These are phyloP conservation scores for Eulemur rubriventer DNA, from an alignment of 2,797 vertebrate species.

Conservation along the genomic window DNA sequence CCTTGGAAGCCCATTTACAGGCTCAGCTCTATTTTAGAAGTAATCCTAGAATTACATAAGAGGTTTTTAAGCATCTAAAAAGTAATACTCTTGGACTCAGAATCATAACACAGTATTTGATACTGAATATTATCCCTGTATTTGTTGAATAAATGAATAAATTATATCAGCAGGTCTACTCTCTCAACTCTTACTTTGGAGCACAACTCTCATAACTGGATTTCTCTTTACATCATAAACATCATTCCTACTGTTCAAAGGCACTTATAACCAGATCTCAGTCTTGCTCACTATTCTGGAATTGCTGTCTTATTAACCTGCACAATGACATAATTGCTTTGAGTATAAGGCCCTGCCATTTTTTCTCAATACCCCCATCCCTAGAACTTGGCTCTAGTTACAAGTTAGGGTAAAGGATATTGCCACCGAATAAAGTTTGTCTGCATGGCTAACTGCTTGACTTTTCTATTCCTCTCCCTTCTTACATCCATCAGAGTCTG, in stretches of 20 bases:
- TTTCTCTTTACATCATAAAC: background rate
- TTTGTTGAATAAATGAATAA: background rate
- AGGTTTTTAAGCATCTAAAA: background rate
- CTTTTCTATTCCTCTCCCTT: background rate
- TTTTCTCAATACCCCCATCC: background rate
- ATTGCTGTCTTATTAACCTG: background rate
- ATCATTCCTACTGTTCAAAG: background rate
- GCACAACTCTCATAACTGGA: background rate
- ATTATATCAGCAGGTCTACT: background rate
- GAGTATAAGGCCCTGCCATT: background rate
- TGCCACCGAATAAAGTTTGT: background rate
- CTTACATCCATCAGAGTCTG: background rate
- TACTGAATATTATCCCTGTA: background rate
- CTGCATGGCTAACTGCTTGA: background rate
- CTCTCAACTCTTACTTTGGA: background rate
- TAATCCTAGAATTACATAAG: too few species aligned
- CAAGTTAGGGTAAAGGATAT: background rate
- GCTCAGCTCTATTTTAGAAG: background rate
- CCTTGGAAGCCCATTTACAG: background rate
- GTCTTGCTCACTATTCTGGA: background rate
- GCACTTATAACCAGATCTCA: background rate
- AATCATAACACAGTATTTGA: background rate
- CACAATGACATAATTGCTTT: background rate
- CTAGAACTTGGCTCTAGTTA: background rate
- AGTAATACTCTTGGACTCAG: background rate